Base-by-base conservation (phyloP, 2,797 vertebrate species). In the Tachyglossus aculeatus region DNA sequence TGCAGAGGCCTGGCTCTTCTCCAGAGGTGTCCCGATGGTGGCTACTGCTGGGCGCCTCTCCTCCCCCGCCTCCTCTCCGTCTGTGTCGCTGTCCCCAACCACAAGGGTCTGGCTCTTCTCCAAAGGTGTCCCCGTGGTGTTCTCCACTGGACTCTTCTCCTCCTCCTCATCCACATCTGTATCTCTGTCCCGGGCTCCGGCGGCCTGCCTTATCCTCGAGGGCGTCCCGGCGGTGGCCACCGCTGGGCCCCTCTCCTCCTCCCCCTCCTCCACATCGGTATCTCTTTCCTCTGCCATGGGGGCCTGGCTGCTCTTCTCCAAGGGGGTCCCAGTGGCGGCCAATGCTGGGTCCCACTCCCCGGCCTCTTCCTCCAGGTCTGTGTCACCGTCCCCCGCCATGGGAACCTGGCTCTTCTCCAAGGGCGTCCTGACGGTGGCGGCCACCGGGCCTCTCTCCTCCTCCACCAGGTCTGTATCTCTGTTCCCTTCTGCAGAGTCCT, bases 341-440 rank as follows among this genome's bases (percentile, higher is more conserved):
- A 38, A 40, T 27, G 15, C 19, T 7, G 7, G n/a, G 8, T 41
- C 24, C 8, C 41, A 19, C 8, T 44, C 13, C 15, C 5, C 4
- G 33, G 75, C 41, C 33, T 60, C 59, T 5, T 81, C 76, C 29
- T 82, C 71, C 0, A 40, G 44, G 4, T 80, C 84, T 6, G 77
- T 66, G 15, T 78, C 65, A 2, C 73, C 78, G 48, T 54, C 21
- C 2, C 69, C 64, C 15, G 67, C 32, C 41, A 74, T 0, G 1
- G 47, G 14, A 13, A 24, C n/a, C 21, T 33, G 58, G 36, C 18
- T 60, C 60, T 31, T 70, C 19, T 29, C 21, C 6, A 2, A 11
- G 29, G 51, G 29, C 19, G n/a, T n/a, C n/a, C n/a, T n/a, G n/a
- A n/a, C n/a, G n/a, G n/a, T n/a, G 32, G 14, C 38, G 3, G 27